Evolutionary conservation across 2,797 vertebrate species (phyloP).

Genomic region (Lepilemur septentrionalis): DNA sequence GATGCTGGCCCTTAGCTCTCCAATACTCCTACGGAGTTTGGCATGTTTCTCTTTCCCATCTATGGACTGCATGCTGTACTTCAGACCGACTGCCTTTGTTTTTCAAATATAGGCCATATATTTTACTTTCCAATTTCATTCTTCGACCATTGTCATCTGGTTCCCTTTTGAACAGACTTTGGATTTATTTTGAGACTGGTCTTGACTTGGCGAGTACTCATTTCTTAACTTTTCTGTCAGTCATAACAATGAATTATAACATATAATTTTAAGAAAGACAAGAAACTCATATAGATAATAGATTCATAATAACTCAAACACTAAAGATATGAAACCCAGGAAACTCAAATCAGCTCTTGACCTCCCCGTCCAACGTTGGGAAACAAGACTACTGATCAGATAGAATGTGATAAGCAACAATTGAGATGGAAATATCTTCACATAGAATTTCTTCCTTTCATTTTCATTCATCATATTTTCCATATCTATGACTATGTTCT

Average conservation of each 20-base stretch:
- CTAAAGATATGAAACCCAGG: neutral
- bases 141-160: neutral
- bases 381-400: neutral
- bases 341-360: neutral
- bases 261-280: neutral
- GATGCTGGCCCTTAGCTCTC: neutral
- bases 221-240: neutral
- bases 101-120: neutral
- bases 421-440: neutral
- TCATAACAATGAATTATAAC: neutral
- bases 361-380: too few relatives aligned
- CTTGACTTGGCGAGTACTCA: neutral
- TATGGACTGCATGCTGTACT: neutral
- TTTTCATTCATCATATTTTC: neutral
- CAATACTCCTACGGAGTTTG: neutral
- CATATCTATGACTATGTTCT: neutral
- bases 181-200: neutral
- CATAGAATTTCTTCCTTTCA: neutral
- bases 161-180: neutral
- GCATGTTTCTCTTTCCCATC: neutral
- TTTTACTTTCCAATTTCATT: neutral
- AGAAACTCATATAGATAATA: neutral
- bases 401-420: neutral
- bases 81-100: neutral
- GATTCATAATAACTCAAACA: neutral